Evolutionary conservation across 2,888 invertebrate species (phyloP), one percentile per base, ranked within the genome.

Genomic region (Dendrolimus houi): DNA sequence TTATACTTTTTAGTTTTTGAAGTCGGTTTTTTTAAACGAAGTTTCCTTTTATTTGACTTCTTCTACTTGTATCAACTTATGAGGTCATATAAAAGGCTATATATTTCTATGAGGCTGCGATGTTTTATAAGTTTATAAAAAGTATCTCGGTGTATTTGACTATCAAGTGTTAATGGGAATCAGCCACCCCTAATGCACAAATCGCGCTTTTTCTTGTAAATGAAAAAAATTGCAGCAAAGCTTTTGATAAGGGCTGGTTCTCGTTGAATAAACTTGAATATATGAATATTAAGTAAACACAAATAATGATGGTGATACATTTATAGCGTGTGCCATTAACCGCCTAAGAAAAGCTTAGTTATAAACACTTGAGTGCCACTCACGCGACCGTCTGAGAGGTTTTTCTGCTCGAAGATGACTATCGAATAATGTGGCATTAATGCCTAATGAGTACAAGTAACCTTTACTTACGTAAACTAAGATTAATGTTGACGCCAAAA

Each of bases 261-360:
- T 29, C 6, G 29, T 29, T 29, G 29, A 29, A 29, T 29, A 29
- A 29, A 47, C 47, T 47, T 69, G 76, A 76, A 83, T 82, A 77
- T 70, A 80, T 82, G 77, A 81, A 83, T 79, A 79, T 65, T 69
- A 75, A 74, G 64, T 67, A 68, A 71, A 71, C 67, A 47, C 47
- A 12, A 12, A 9, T 12, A 70, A 60, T 59, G 56, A 53, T 52
- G 55, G 57, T 55, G 53, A 54, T 47, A 52, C 55, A 52, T 52
- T 58, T 54, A 54, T 56, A 42, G 54, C 41, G 56, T 55, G 53
- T 52, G 55, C 52, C 53, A 59, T 41, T 52, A 53, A 55, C 40
- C 9, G 14, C 52, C 13, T n/a, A 12, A 53, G 54, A 41, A 61
- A 52, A 54, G 55, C 54, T 56, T 55, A 54, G 52, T 53, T 62